These are phyloP conservation scores for Picathartes gymnocephalus DNA, from an alignment of 2,113 vertebrate genomes.

Conservation along the genomic window DNA sequence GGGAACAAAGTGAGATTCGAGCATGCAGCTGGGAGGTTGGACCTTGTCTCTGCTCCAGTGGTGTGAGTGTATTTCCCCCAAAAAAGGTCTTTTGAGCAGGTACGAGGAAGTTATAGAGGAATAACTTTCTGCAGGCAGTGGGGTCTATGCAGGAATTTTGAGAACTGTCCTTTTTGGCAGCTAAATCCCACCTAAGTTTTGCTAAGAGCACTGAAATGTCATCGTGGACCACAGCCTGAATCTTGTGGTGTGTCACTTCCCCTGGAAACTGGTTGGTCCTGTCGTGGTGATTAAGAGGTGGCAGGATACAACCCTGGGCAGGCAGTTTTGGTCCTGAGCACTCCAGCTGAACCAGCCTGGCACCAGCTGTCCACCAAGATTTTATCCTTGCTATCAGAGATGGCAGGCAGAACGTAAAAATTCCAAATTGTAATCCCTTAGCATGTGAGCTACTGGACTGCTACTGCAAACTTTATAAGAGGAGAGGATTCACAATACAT, in stretches of 20 bases:
- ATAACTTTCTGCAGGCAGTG: neutral
- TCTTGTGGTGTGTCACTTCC: neutral
- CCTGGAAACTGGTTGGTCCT: neutral
- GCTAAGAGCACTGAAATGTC: neutral
- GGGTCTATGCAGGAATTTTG: neutral
- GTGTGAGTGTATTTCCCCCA: neutral
- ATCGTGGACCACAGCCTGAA: neutral
- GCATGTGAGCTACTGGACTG: neutral
- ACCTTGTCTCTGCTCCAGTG: neutral
- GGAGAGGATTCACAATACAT: neutral
- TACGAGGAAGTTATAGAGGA: neutral
- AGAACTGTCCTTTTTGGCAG: neutral
- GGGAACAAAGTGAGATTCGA: neutral
- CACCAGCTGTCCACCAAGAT: neutral
- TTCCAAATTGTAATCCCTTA: neutral
- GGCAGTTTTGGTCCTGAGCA: rapidly evolving
- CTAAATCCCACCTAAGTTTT: neutral
- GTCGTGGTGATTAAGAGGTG: neutral
- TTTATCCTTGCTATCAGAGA: neutral
- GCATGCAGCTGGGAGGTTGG: neutral
- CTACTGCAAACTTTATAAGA: neutral
- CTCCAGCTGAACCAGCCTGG: neutral
- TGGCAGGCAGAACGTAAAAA: neutral
- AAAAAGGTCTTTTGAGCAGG: neutral
- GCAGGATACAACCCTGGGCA: rapidly evolving